These are phyloP conservation scores for Rhagoletis pomonella DNA, from an alignment of 1,140 invertebrate species.

Conservation along the genomic window DNA sequence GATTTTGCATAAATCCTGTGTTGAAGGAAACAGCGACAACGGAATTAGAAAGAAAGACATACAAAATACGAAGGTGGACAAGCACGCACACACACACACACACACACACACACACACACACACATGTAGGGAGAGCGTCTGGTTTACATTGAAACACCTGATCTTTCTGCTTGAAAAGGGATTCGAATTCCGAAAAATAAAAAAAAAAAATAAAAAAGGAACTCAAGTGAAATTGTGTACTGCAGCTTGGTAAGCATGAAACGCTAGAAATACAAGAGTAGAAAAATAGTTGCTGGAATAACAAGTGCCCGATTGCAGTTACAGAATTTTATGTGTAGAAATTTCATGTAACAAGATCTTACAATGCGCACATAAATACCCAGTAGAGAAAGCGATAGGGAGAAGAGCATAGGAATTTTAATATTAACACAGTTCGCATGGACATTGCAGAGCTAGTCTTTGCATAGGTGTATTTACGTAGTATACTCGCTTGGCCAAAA, in stretches of 20 bases:
- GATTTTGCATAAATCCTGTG: slow-evolving; percentile 53
- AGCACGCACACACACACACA: not conserved
- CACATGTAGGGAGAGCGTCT: not conserved
- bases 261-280: not conserved
- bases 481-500: no score
- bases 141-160: not conserved
- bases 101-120: no score
- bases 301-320: not conserved
- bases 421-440: no score
- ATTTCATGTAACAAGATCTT: not conserved
- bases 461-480: no score
- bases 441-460: no score
- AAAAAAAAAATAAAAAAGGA: not conserved
- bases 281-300: not conserved
- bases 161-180: not conserved
- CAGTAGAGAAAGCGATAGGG: not conserved
- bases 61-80: not conserved
- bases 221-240: not conserved
- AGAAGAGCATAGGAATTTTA: no score
- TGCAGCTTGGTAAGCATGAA: not conserved
- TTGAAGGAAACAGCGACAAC: slow-evolving; percentile 47
- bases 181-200: not conserved
- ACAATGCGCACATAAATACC: not conserved
- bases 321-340: slow-evolving; percentile 10
- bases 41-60: slow-evolving; percentile 23